Percentiles rank a stretch among this genome's conserved stretches.
Evolutionary conservation across 2,113 vertebrate genomes (phyloP).

Genomic region (Nycticryphes semicollaris): DNA sequence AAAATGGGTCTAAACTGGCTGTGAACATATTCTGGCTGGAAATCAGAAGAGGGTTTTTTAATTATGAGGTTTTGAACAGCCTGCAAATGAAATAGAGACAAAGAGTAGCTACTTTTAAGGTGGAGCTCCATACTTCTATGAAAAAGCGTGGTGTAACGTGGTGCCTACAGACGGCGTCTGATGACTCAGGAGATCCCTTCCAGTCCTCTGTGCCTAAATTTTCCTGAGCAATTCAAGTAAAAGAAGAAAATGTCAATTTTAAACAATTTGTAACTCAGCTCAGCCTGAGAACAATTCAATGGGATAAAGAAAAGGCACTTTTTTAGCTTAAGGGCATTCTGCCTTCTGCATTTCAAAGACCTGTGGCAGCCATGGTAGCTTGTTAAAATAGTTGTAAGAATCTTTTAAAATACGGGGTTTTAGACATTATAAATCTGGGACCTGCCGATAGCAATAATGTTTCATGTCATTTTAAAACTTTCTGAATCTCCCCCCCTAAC

Average conservation of each 20-base stretch:
- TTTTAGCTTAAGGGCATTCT: conserved; percentile 3
- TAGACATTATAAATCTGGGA: not conserved
- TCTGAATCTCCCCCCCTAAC: not conserved
- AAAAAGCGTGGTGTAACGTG: not conserved
- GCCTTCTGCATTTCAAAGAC: conserved; percentile 28
- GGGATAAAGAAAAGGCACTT: conserved; percentile 4
- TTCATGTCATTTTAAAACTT: not conserved
- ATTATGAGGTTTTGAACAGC: not conserved
- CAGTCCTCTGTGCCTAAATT: not conserved
- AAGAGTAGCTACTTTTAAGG: conserved; percentile 1
- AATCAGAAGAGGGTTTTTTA: not conserved
- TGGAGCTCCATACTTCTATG: not conserved
- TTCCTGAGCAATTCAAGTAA: conserved; percentile 5
- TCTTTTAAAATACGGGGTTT: not conserved
- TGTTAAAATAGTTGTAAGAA: not conserved
- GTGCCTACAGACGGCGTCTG: not conserved
- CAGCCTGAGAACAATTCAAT: not conserved
- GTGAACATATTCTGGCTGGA: not conserved
- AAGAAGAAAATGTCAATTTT: conserved; percentile 21
- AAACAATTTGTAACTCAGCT: not conserved
- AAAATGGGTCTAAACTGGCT: not conserved
- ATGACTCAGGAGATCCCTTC: conserved; percentile 21
- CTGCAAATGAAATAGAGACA: not conserved
- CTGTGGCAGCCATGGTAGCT: not conserved
- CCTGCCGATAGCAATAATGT: not conserved